Evolutionary conservation across 2,888 invertebrate species (phyloP), one percentile per base, ranked within the genome.

Genomic region (Fissipunctia ypsillon): DNA sequence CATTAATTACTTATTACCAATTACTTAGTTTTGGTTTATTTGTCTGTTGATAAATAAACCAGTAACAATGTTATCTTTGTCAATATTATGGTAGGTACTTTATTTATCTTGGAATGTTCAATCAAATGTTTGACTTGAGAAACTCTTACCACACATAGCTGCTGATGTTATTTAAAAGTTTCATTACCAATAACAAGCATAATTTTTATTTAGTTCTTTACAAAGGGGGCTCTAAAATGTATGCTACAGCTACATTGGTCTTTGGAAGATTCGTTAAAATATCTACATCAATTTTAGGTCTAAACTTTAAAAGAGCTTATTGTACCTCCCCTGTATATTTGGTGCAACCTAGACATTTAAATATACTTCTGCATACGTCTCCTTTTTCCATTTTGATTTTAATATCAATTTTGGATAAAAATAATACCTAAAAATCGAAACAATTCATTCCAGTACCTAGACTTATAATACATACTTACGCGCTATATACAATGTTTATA

Each of bases 401-500:
- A 35, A 43, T 50, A 43, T 25, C 22, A 66, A 59, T 43, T 69
- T 73, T 59, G 7, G 14, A 41, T 31, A 43, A 50, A 67, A 54
- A 64, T 41, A n/a, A 67, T 2, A 41, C 10, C 28, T 31, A n/a
- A 5, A 41, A 48, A 65, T 31, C 38, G 22, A 61, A 65, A 65
- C 19, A 73, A 54, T 54, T 52, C 2, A 54, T 67, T 68, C 16
- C 63, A 59, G 57, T 78, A 61, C 25, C 50, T 69, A 76, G 19
- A 60, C 64, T 83, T 83, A 83, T 19, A 64, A 57, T 77, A 57
- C 16, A 14, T 68, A 68, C 60, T 73, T 81, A 76, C 16, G 48
- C 50, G 45, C 54, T 80, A 80, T 80, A 82, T 80, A 84, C 84
- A 84, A 68, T 71, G 63, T 71, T 75, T 78, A 78, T 54, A 84